phyloP scores from a whole-genome alignment of 2,797 vertebrate genomes.

The Pangasius djambal region DNA sequence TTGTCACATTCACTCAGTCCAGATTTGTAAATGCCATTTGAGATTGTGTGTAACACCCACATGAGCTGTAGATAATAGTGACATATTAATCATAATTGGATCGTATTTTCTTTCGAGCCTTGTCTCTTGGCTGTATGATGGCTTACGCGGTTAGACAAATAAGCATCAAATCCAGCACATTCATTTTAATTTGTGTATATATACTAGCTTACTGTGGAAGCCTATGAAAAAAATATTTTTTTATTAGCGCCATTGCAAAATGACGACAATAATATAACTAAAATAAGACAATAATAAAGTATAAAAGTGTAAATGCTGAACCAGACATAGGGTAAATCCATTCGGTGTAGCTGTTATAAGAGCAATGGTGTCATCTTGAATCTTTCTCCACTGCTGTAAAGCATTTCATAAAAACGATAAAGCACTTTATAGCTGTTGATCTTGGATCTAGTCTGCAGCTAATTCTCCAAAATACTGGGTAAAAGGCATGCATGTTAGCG shows the following conservation, averaged over 20 bases:
- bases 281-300: not conserved
- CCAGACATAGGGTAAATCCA: not conserved
- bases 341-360: not conserved
- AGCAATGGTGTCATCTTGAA: not conserved
- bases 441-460: not conserved
- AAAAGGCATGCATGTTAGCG: not conserved
- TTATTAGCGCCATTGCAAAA: not conserved
- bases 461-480: not conserved
- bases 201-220: not conserved
- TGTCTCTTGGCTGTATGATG: conserved; percentile 24
- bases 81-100: conserved; percentile 48
- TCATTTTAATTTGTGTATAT: not conserved
- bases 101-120: conserved; percentile 45
- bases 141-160: not conserved
- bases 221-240: not conserved
- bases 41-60: conserved; percentile 55
- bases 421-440: not conserved
- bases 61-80: conserved; percentile 47
- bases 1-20: conserved; percentile 55
- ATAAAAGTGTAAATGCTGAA: not conserved
- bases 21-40: conserved; percentile 55
- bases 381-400: conserved; percentile 3
- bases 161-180: not conserved
- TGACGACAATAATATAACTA: too few relatives aligned
- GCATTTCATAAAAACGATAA: not conserved